Conservation (phyloP, 2,888 invertebrate genomes). For the Cosmia trapezina region DNA sequence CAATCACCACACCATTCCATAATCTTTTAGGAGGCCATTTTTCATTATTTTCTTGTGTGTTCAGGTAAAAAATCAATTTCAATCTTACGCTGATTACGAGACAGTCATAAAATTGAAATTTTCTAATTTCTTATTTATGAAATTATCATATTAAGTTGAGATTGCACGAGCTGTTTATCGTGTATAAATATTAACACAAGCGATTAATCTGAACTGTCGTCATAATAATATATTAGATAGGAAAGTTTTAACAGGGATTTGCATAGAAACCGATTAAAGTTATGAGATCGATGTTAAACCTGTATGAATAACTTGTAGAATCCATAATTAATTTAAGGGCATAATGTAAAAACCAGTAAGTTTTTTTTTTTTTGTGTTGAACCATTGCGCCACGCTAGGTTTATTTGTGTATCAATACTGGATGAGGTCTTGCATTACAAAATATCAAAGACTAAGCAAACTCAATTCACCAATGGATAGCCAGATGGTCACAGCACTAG, state of each 20-base stretch:
- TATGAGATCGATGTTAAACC: conserved; percentile 38
- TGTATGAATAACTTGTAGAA: conserved; percentile 32
- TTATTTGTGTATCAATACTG: neutral
- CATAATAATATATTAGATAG: conserved; percentile 22
- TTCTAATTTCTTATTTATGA: conserved; percentile 1
- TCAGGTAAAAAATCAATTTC: neutral
- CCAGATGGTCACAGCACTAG: too few species aligned
- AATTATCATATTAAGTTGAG: conserved; percentile 12
- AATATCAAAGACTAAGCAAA: neutral
- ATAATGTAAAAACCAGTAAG: neutral
- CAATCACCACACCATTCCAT: neutral
- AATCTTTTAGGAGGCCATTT: neutral
- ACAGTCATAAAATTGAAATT: neutral
- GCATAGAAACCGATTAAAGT: conserved; percentile 41
- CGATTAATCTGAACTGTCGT: conserved; percentile 42
- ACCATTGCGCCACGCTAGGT: neutral
- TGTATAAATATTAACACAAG: conserved; percentile 35
- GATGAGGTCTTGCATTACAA: neutral
- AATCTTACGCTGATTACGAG: neutral
- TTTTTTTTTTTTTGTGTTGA: neutral
- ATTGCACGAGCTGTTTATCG: conserved; percentile 17
- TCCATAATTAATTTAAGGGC: conserved; percentile 26
- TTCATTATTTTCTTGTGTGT: neutral
- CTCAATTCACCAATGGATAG: too few species aligned
- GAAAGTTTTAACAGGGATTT: conserved; percentile 49